Base-by-base conservation (phyloP, 2,888 invertebrate genomes). In the Axea sp. region DNA sequence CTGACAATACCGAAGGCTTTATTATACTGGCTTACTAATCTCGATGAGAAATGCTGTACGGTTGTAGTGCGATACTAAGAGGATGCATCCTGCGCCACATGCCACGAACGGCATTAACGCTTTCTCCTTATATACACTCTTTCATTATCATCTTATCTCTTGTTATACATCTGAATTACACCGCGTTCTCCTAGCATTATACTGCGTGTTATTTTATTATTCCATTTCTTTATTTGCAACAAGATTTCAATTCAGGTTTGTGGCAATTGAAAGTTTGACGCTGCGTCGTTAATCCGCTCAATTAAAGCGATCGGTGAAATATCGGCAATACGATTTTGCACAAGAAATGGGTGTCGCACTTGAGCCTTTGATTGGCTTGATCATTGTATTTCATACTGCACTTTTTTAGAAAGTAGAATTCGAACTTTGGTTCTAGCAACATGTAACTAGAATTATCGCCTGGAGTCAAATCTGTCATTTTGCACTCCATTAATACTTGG, bases 91-190 rank as follows among this genome's bases (percentile, higher is more conserved):
- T 60, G 74, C 69, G 41, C 69, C 69, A 69, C 74, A 71, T 75
- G 65, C 59, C 35, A 47, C 64, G 37, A 39, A 30, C 43, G 33
- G 31, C 74, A 69, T 69, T 69, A 69, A 75, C 71, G 75, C 75
- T 75, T 75, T 75, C 75, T 55, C 60, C 67, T 75, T 71, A 75
- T 75, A 65, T 62, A 28, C 30, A 47, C 62, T 60, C 37, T 62
- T 71, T 75, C 75, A 71, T 71, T 75, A 75, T 65, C 67, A 55
- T 67, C 71, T 75, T 71, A 75, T 75, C 75, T 67, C 12, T 53
- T 51, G 75, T 75, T 75, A 71, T 57, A 75, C 75, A 75, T 75
- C 75, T 60, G 60, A 26, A 74, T 68, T 59, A 59, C 45, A 17
- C 9, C 19, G 26, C 49, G 26, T 15, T 65, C 53, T 47, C 24